These are phyloP conservation scores for Raja brachyura DNA, from an alignment of 2,113 vertebrate genomes.

Conservation along the genomic window DNA sequence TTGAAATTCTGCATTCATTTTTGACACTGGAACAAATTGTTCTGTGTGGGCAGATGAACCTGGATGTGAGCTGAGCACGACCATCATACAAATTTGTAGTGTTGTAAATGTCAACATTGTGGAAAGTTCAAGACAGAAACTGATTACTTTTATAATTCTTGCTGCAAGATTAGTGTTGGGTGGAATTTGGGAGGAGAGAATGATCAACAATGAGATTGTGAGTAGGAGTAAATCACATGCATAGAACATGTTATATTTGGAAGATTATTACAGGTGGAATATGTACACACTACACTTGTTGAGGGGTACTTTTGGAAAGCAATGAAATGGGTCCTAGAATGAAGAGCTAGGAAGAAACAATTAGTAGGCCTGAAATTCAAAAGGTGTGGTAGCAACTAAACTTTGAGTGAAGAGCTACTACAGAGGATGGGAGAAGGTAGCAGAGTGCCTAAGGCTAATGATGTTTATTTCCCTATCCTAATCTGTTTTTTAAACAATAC, in stretches of 20 bases:
- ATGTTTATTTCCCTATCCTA: not conserved
- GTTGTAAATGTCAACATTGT: not conserved
- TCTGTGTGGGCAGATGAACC: not conserved
- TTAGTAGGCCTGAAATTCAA: not conserved
- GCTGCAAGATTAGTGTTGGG: not conserved
- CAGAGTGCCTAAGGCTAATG: too few relatives aligned
- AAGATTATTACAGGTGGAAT: not conserved
- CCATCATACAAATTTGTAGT: not conserved
- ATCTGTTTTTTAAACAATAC: not conserved
- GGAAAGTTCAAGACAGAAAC: not conserved
- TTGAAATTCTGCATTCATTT: not conserved
- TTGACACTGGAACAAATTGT: not conserved
- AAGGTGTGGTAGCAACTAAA: not conserved
- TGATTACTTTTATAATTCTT: not conserved
- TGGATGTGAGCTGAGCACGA: not conserved
- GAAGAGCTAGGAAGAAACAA: not conserved
- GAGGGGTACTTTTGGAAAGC: not conserved
- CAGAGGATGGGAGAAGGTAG: not conserved
- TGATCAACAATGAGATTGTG: not conserved
- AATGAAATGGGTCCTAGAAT: not conserved
- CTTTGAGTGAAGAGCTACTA: not conserved
- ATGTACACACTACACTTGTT: not conserved
- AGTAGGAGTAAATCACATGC: not conserved
- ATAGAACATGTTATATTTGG: not conserved
- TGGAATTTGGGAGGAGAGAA: not conserved